Base-by-base conservation (phyloP, 1,140 invertebrate species). In the Temnothorax longispinosus region DNA sequence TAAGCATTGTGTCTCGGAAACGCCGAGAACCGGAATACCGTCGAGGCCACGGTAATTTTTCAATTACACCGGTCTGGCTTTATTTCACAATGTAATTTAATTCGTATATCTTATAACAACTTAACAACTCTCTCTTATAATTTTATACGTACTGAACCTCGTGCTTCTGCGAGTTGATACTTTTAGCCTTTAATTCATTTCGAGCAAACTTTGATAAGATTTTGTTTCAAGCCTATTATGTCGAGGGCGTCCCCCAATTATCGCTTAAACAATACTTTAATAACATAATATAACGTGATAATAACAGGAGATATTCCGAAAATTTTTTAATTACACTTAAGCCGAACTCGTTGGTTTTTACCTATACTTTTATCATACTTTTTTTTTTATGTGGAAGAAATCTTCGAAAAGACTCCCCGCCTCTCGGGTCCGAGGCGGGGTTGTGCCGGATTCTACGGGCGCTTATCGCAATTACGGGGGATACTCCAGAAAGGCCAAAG, bases 41-140 rank as follows among this genome's bases (percentile, higher is more conserved):
- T 8, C n/a, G n/a, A 62, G 27, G 11, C 5, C 41, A 35, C 15
- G 18, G 13, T 47, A 21, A 58, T 41, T 76, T 62, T 77, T n/a
- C 41, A 44, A 44, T 60, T 76, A 44, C n/a, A 8, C 21, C 47
- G 35, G 35, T 18, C 8, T 56, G 8, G 27, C 27, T 77, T 32
- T 60, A 44, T 44, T 76, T 76, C 21, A 58, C 11, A 74, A 75
- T 35, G 15, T 67, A 67, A 67, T 44, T 67, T 67, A 44, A 67
- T 67, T 67, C n/a, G 38, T 44, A 6, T 67, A 67, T 44, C 32
- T 67, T 44, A 13, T 67, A 38, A 67, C 64, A 44, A 21, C 38
- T 67, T 41, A 11, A 5, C 27, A 13, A 6, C n/a, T 58, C 21
- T 35, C 60, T 35, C 60, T 18, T 35, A 35, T 18, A 35, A 64